Conservation (phyloP, 2,888 invertebrate species). For the Ecdyonurus torrentis region DNA sequence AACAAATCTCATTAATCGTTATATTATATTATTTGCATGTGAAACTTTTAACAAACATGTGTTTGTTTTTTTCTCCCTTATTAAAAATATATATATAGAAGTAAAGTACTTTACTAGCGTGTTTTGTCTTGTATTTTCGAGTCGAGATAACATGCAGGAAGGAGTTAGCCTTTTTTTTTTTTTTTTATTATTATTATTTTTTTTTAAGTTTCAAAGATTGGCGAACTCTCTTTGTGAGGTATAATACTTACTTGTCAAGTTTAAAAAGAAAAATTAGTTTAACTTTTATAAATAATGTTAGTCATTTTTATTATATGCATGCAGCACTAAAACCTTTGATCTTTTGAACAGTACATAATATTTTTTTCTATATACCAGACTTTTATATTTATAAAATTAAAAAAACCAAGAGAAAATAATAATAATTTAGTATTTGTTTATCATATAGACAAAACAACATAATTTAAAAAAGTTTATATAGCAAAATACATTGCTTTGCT, state of each 20-base stretch:
- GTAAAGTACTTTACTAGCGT: background rate
- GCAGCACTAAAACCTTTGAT: background rate
- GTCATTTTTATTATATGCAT: background rate
- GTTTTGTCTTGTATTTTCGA: too few relatives aligned
- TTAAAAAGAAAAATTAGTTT: background rate
- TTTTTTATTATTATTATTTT: too few relatives aligned
- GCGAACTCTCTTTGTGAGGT: background rate
- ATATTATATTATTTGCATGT: background rate
- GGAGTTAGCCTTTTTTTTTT: too few relatives aligned
- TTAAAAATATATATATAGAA: too few relatives aligned
- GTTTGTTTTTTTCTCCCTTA: background rate
- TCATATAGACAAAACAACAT: too few relatives aligned
- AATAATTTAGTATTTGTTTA: too few relatives aligned
- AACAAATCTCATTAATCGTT: background rate
- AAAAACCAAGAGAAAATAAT: background rate
- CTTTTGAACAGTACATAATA: background rate
- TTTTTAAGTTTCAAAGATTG: background rate
- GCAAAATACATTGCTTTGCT: too few relatives aligned
- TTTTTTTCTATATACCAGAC: background rate
- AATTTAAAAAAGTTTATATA: too few relatives aligned
- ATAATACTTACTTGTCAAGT: background rate
- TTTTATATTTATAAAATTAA: background rate
- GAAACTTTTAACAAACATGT: background rate
- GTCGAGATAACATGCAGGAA: background rate
- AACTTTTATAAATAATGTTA: background rate